Base-by-base conservation (phyloP, 2,113 vertebrate genomes). In the Ginglymostoma cirratum region DNA sequence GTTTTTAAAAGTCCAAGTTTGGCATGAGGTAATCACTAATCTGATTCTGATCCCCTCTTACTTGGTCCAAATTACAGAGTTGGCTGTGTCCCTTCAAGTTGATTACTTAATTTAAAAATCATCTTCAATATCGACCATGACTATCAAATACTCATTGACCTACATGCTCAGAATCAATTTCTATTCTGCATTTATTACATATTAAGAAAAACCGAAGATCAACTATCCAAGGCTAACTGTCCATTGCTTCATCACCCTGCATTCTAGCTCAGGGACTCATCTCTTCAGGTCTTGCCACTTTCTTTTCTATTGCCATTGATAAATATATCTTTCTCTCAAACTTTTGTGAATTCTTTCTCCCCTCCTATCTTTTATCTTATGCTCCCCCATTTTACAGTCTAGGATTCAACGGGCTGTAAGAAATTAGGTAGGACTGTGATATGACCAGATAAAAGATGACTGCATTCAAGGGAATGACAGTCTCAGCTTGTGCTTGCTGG, bases 81-180 rank as follows among this genome's bases (percentile, higher is more conserved):
- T 5, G 80, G 19, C 78, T 80, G 17, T 5, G 19, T 66, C 61
- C n/a, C 34, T 66, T 93, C 89, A 93, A 66, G 34, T 93, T 93
- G 80, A 42, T 83, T 83, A 42, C 17, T 93, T 61, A 93, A 66
- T 93, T 67, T 8, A 93, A 93, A 93, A 93, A 92, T 61, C n/a
- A 92, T 92, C 14, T 0, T 90, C 52, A 55, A 61, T 6, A 38
- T 10, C 34, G 65, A 93, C 6, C n/a, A 83, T 52, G 45, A 52
- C 48, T 66, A 93, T 21, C 19, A 93, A 93, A 67, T 21, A 34
- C n/a, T 93, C 55, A 67, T n/a, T 93, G 61, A 93, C 89, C 34
- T 38, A 93, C 6, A 23, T 93, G 89, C 34, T 66, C 61, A 93
- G 65, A 93, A 23, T 19, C 5, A 92, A 93, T 38, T 66, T 65